phyloP scores from a whole-genome alignment of 2,797 vertebrate genomes.

The Odontamblyopus lacepedii region DNA sequence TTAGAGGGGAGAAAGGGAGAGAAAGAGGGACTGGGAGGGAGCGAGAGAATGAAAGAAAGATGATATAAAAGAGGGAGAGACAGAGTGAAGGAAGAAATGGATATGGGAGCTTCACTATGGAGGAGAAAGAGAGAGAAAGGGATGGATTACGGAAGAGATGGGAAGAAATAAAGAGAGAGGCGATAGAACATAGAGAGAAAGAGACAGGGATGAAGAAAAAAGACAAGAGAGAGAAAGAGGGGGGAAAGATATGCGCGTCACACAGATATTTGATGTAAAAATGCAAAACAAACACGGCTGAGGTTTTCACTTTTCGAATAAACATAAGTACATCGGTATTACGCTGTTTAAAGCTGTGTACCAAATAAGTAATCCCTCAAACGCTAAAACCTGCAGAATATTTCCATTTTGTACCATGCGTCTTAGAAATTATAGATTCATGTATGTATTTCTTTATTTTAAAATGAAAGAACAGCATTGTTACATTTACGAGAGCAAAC shows the following conservation, averaged over 20 bases:
- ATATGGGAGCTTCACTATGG: too few species aligned
- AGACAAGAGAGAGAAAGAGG: slow-evolving; percentile 3
- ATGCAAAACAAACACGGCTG: slow-evolving; percentile 9
- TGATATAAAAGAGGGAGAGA: slow-evolving; percentile 5
- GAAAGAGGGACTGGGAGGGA: neutral
- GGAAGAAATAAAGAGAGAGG: slow-evolving; percentile 11
- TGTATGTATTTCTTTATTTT: too few species aligned
- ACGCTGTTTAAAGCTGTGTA: neutral
- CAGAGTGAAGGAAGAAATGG: too few species aligned
- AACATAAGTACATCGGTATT: neutral
- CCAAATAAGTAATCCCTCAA: neutral
- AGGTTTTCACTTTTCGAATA: slow-evolving; percentile 1
- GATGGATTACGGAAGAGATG: slow-evolving; percentile 14
- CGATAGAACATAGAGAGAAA: too few species aligned
- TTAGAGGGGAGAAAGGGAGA: neutral
- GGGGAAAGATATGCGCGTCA: too few species aligned
- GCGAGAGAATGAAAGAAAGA: too few species aligned
- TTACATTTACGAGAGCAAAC: too few species aligned
- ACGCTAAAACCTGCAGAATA: neutral
- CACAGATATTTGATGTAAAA: neutral
- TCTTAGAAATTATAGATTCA: too few species aligned
- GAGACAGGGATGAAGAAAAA: neutral
- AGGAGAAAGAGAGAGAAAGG: neutral
- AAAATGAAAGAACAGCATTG: too few species aligned
- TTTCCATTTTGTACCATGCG: neutral